Evolutionary conservation across 1,140 invertebrate species (phyloP), one percentile per base, ranked within the genome.

Genomic region (Lordiphosa mommai): DNA sequence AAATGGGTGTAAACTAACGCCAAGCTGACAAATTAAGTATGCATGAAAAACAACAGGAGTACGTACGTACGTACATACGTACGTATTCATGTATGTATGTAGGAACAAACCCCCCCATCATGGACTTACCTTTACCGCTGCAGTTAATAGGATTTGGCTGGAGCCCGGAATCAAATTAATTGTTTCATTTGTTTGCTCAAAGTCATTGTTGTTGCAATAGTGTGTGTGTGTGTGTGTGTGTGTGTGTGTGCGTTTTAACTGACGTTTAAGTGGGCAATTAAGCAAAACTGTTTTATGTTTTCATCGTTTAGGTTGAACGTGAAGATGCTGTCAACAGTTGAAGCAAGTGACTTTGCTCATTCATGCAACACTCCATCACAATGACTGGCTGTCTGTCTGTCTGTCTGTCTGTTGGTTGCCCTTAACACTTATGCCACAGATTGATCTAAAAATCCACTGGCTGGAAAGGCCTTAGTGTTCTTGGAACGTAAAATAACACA

Each of bases 11-110:
- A 60, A 84, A 64, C 58, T 73, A 43, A 52, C 40, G 65, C 13
- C 53, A 76, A 84, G 58, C 76, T 76, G 58, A 72, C 67, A 84
- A 76, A 77, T 82, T 84, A 72, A 84, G 77, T 76, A 84, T 84
- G 76, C 76, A 84, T 84, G 76, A 69, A 72, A 72, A 23, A 23
- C 20, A 23, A 23, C 20, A 23, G 67, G 64, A 50, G 56, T 53
- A 63, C 46, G 48, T 37, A 56, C 61, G 63, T 33, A 48, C 13
- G 20, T 17, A 17, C 16, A 17, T 17, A 17, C 16, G 16, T 17
- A 17, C 1, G 16, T 17, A 3, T 17, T 1, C 3, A 3, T 17
- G 16, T 17, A 3, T 17, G 16, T 17, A 3, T 17, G 16, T 17
- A 3, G 3, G 16, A 2, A 3, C 3, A 17, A 4, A 23, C 20